phyloP scores from a whole-genome alignment of 2,797 vertebrate species.

The Falco rusticolus region DNA sequence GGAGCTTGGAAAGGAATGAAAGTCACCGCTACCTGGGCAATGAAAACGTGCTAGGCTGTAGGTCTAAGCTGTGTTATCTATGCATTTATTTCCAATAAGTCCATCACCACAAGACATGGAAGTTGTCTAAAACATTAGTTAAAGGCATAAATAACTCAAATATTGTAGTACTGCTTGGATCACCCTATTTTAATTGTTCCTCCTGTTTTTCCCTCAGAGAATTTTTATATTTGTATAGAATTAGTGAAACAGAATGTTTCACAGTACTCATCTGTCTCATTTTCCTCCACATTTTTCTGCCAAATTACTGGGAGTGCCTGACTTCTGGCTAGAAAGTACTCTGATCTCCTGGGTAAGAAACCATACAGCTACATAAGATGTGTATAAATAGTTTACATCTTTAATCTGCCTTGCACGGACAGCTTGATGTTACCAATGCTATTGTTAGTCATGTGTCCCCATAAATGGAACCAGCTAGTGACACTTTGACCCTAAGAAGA shows the following conservation, averaged over 20 bases:
- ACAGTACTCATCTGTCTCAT: neutral
- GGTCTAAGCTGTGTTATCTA: neutral
- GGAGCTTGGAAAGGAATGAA: neutral
- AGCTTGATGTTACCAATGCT: neutral
- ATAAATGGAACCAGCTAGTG: neutral
- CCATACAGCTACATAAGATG: neutral
- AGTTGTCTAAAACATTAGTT: neutral
- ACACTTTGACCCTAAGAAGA: neutral
- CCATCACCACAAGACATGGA: neutral
- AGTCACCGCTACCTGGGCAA: neutral
- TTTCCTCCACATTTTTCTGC: neutral
- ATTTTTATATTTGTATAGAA: neutral
- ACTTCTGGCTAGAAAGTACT: neutral
- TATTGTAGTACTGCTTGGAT: neutral
- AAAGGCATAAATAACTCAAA: neutral
- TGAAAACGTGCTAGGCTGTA: neutral
- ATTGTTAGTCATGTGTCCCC: neutral
- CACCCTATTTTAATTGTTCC: neutral
- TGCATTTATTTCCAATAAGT: neutral
- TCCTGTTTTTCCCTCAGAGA: neutral
- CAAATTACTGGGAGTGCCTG: neutral
- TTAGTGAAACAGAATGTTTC: neutral
- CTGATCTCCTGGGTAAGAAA: neutral
- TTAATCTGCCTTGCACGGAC: neutral
- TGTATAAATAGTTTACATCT: neutral